Base-by-base conservation (phyloP, 2,113 vertebrate species). In the Lethenteron reissneri region DNA sequence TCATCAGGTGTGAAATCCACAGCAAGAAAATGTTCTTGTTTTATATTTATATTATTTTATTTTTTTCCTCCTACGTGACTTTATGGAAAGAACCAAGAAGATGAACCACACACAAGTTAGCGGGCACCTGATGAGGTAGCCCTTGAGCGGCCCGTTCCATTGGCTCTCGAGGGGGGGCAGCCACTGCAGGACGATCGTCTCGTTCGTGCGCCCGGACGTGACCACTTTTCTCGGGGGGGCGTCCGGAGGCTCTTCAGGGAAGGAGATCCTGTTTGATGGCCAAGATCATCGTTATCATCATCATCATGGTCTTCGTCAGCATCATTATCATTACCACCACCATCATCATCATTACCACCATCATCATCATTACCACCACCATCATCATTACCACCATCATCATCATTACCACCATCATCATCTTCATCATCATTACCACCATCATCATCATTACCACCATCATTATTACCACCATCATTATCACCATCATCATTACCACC, bases 61-160 rank as follows among this genome's bases (percentile, higher is more conserved):
- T 21, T 2, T 21, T 21, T 21, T 3, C 21, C 21, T 21, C 21
- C 21, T 21, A 21, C 21, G 21, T 21, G 21, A 21, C 21, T 21
- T 21, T 21, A 21, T 3, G 2, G 21, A 21, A 21, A 21, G 21
- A 21, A 21, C 21, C 21, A 21, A 21, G 21, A 21, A 21, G 21
- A 21, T 21, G 21, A 21, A 21, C 21, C 21, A 21, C 21, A 21
- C 21, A 21, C 21, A 21, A 21, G 21, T 21, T 21, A n/a, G 25
- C 3, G 25, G 3, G 25, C 62, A 68, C 62, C 62, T 15, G 62
- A 68, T 68, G 62, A 68, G 62, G 62, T 68, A 68, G 15, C 62
- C 62, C 62, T 68, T 68, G 62, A 68, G 62, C 15, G 62, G 62
- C 6, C 62, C 62, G 21, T 68, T 68, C 62, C 62, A 68, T n/a